Conservation (phyloP, 2,113 vertebrate genomes). For the Mustela nigripes region DNA sequence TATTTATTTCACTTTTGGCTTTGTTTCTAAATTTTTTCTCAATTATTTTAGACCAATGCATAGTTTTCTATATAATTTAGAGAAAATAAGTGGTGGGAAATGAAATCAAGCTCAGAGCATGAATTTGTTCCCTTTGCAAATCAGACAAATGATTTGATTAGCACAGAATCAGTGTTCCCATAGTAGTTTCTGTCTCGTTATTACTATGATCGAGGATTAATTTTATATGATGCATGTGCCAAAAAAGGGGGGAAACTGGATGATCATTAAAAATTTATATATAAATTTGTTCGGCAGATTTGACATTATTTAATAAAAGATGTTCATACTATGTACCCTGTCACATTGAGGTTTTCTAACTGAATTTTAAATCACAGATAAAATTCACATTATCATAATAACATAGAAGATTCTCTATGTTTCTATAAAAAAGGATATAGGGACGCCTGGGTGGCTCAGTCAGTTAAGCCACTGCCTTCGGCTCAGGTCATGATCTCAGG, state of each 20-base stretch:
- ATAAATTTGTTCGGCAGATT: not conserved
- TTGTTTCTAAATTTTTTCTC: constrained; percentile 36
- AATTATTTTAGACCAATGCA: not conserved
- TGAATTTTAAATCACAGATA: constrained; percentile 47
- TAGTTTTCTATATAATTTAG: constrained; percentile 7
- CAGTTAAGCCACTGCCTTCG: no score
- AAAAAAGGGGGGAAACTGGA: not conserved
- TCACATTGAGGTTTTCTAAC: not conserved
- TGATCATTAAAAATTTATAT: constrained; percentile 31
- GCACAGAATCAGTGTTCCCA: not conserved
- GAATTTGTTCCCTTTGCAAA: constrained; percentile 19
- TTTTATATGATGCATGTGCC: not conserved
- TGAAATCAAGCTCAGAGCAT: not conserved
- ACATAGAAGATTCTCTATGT: not conserved
- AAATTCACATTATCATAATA: not conserved
- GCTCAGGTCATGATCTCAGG: no score
- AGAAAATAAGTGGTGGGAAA: not conserved
- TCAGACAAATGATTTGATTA: not conserved
- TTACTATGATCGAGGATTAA: not conserved
- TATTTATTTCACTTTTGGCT: constrained; percentile 33
- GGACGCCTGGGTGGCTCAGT: no score
- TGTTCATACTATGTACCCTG: not conserved
- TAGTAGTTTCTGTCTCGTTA: not conserved
- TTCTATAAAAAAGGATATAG: not conserved
- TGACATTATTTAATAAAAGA: constrained; percentile 38